Evolutionary conservation across 2,797 vertebrate species (phyloP), one percentile per base, ranked within the genome.

Genomic region (Sebastes taczanowskii): DNA sequence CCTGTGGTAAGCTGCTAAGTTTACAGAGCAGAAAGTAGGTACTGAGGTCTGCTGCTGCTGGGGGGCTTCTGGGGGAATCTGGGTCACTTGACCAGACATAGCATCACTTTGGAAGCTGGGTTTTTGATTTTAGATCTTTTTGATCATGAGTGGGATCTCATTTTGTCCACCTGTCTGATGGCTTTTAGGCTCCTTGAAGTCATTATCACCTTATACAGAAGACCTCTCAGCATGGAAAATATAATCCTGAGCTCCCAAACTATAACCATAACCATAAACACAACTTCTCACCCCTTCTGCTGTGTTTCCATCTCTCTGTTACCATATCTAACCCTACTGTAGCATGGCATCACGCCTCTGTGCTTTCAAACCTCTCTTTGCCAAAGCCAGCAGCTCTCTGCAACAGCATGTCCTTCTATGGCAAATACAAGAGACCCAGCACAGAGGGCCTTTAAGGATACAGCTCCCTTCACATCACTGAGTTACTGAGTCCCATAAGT

Each of bases 321-420:
- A 76, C 78, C 73, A 77, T 76, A 80, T 76, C 62, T 64, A 76
- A 88, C 81, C 11, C 20, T n/a, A 88, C 81, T 11, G n/a, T n/a
- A 55, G 38, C 72, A 73, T 65, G 73, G 84, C 67, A 30, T 77
- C 82, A 65, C 61, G 69, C 73, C 63, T 74, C 65, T 42, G 66
- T 71, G 70, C n/a, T 75, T 83, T 87, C 59, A 68, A 71, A 42
- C 29, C 53, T 62, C 70, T 67, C 72, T 69, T 77, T 82, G 78
- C 74, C 78, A 81, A 78, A 81, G 61, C 34, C 72, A 76, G 74
- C 69, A 78, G 77, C 77, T 77, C 29, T 77, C 58, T 67, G 75
- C 80, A 77, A 35, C 70, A 80, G 32, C 65, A 78, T 89, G 78
- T 56, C 89, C 91, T 85, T 92, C 77, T 92, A 89, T 84, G 91